Conservation (phyloP, 2,113 vertebrate species). For the Sinocyclocheilus rhinocerous region DNA sequence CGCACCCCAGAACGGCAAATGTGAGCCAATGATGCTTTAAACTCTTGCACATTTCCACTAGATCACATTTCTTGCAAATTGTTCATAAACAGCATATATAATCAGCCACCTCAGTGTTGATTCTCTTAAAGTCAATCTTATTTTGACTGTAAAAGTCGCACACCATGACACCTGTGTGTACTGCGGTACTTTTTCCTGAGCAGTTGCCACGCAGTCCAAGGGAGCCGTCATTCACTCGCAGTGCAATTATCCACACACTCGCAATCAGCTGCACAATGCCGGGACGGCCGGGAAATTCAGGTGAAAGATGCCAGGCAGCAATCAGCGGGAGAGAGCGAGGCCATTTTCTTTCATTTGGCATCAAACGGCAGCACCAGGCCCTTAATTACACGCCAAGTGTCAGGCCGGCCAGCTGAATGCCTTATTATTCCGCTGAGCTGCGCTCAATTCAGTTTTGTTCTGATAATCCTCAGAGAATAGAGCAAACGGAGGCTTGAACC, state of each 20-base stretch:
- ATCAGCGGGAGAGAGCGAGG: slow-evolving; percentile 85
- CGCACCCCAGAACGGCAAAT: neutral
- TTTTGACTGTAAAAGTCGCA: neutral
- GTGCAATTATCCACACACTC: slow-evolving; percentile 82
- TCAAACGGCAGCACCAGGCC: slow-evolving; percentile 83
- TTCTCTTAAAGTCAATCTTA: neutral
- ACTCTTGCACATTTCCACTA: neutral
- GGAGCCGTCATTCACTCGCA: slow-evolving; percentile 79
- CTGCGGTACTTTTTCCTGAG: slow-evolving; percentile 33
- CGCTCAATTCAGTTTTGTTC: slow-evolving; percentile 81
- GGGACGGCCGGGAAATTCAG: slow-evolving; percentile 80
- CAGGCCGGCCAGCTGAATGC: slow-evolving; percentile 81
- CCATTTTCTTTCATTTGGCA: slow-evolving; percentile 85
- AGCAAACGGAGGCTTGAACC: slow-evolving; percentile 67
- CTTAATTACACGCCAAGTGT: slow-evolving; percentile 85
- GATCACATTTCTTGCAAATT: neutral
- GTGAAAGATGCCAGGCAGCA: slow-evolving; percentile 83
- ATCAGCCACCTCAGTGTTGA: neutral
- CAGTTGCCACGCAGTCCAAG: slow-evolving; percentile 9
- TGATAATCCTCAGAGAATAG: slow-evolving; percentile 74
- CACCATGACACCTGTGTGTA: slow-evolving; percentile 18
- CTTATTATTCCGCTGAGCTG: slow-evolving; percentile 79
- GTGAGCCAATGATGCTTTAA: neutral
- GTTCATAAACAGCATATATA: neutral
- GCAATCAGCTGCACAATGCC: slow-evolving; percentile 82